phyloP scores from a whole-genome alignment of 92 coral and sea anemone species.

The Paramuricea clavata region DNA sequence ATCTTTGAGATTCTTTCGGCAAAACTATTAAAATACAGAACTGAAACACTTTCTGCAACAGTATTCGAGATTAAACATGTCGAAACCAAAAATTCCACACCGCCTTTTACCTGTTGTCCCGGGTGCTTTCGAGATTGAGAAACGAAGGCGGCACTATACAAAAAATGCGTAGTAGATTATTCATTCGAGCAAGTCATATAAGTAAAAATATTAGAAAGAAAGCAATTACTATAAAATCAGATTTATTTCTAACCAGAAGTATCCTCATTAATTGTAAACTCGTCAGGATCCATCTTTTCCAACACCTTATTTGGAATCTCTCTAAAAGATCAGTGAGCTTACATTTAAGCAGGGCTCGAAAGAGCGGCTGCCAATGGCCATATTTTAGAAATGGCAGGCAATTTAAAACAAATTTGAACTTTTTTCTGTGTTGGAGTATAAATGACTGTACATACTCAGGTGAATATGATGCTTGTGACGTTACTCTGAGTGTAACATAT shows the following conservation, averaged over 20 bases:
- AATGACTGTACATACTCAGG: too few species aligned
- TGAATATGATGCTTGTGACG: too few species aligned
- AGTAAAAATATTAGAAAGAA: too few species aligned
- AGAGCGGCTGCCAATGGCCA: too few species aligned
- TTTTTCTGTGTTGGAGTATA: too few species aligned
- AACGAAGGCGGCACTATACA: background rate
- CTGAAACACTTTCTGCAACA: too few species aligned
- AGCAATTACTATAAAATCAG: background rate
- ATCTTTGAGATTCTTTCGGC: too few species aligned
- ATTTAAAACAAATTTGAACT: too few species aligned
- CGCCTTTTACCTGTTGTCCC: background rate
- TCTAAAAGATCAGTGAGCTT: background rate
- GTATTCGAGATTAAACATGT: background rate
- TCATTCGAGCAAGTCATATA: too few species aligned
- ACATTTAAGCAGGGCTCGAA: background rate
- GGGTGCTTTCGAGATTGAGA: background rate
- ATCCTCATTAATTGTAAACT: background rate
- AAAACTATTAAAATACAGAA: too few species aligned
- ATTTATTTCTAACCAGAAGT: background rate
- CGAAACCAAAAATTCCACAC: background rate
- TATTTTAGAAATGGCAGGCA: too few species aligned
- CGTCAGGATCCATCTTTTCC: background rate
- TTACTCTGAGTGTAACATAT: too few species aligned
- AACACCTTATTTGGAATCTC: slow-evolving; percentile 27
- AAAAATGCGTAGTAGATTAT: background rate